Base-by-base conservation (phyloP, 2,888 invertebrate species). In the Noctuana brunneofusca region DNA sequence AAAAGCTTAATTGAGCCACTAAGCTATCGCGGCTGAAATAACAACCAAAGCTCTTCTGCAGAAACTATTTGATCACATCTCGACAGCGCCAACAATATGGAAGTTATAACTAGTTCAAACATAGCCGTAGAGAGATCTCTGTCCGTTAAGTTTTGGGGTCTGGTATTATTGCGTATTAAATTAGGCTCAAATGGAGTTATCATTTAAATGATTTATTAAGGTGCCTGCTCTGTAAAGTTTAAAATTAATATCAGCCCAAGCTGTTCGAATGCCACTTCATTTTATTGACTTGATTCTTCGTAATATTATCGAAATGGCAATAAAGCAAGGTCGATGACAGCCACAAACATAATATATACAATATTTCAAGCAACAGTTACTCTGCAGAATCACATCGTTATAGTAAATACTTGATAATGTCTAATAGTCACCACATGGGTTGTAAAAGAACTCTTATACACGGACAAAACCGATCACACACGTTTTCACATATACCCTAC, bases 121-220 rank as follows among this genome's bases (percentile, higher is more conserved):
- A n/a, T 22, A 24, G 2, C n/a, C 48, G 6, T 48, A n/a, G n/a
- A n/a, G n/a, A 48, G 48, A 48, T 24, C 48, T 48, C 14, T 48
- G 48, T 22, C 22, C n/a, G 18, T 22, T 22, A 48, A 48, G 48
- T 43, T 48, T 48, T 48, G 22, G 48, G 5, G 22, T 9, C 48
- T 48, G 48, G n/a, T 48, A 48, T 11, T 48, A 24, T 48, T 48
- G 48, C n/a, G 12, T 48, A 48, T 24, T 48, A 48, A 48, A 48
- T 48, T 48, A 48, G 48, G n/a, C 48, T 20, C 24, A 48, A 48
- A 48, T 20, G 12, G 48, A 16, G 18, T n/a, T 48, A 48, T 20
- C n/a, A 24, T 48, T 48, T 24, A 18, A 43, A 43, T 43, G 18
- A 43, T 20, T 41, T 16, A 41, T 41, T 41, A 41, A 41, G 41